Percentiles rank a stretch among this genome's conserved stretches.
These are phyloP conservation scores for Hylaeus anthracinus DNA, from an alignment of 1,140 invertebrate species.

Conservation along the genomic window DNA sequence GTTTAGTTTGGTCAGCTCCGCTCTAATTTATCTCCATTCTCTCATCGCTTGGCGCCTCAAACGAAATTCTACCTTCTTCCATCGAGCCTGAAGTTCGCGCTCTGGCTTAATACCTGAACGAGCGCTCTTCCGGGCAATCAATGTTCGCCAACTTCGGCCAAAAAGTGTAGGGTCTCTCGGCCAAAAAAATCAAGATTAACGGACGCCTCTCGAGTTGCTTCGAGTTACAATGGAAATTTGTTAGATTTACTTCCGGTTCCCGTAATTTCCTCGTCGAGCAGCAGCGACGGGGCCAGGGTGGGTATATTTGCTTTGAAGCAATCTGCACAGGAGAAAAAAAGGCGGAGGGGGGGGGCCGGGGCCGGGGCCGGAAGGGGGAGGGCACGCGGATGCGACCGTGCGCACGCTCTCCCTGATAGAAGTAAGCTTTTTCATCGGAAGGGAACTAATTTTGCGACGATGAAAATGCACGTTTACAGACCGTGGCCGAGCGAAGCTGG, in stretches of 20 bases:
- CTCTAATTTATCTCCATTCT: too few relatives aligned
- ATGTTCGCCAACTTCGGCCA: neutral
- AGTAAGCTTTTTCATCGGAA: slow-evolving; percentile 62
- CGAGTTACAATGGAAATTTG: slow-evolving; percentile 55
- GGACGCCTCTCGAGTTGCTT: slow-evolving; percentile 1
- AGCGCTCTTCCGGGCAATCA: neutral
- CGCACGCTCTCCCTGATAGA: slow-evolving; percentile 45
- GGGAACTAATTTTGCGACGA: slow-evolving; percentile 54
- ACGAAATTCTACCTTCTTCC: neutral
- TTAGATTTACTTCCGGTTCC: slow-evolving; percentile 49
- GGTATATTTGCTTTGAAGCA: slow-evolving; percentile 63
- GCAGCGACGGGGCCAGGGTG: too few relatives aligned
- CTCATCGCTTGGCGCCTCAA: too few relatives aligned
- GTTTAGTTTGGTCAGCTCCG: too few relatives aligned
- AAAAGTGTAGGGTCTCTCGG: too few relatives aligned
- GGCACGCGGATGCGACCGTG: slow-evolving; percentile 3
- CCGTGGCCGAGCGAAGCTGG: neutral
- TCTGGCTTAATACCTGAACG: neutral
- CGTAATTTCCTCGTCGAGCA: slow-evolving; percentile 48
- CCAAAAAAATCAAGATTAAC: slow-evolving; percentile 9
- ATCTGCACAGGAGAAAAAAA: slow-evolving; percentile 45
- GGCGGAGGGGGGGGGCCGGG: neutral
- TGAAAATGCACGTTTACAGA: slow-evolving; percentile 54
- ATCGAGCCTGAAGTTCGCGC: neutral
- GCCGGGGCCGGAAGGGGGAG: too few relatives aligned